Evolutionary conservation across 2,888 invertebrate genomes (phyloP).

Genomic region (Drosophila trichaetosa): DNA sequence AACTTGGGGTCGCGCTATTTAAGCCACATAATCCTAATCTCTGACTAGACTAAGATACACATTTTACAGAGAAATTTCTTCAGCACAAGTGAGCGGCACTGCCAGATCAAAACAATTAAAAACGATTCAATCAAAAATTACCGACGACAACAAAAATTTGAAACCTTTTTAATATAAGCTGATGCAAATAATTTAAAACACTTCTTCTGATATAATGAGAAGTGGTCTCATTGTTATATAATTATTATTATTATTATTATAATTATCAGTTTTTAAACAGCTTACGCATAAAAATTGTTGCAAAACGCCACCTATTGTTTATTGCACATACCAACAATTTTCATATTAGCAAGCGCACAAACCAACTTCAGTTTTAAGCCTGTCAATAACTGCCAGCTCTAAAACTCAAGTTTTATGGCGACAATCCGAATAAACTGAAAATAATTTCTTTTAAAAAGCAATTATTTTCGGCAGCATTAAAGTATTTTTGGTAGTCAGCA

Average conservation of each 20-base stretch:
- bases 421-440: background rate
- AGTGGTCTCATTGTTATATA: background rate
- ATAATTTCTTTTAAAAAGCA: background rate
- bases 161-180: background rate
- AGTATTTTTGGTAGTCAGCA: background rate
- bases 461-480: background rate
- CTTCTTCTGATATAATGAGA: background rate
- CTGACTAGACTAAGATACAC: background rate
- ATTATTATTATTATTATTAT: background rate
- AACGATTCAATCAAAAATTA: background rate
- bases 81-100: no score
- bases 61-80: background rate
- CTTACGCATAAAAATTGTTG: rapidly evolving
- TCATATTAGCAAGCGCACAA: background rate
- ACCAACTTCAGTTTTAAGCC: background rate
- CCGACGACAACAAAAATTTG: no score
- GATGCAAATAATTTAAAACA: background rate
- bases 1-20: background rate
- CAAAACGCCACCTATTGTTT: background rate
- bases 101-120: background rate
- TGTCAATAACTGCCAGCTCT: background rate
- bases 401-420: background rate
- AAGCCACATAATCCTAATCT: background rate
- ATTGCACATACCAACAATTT: background rate
- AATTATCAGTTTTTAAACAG: no score